These are phyloP conservation scores for Pachyseris speciosa DNA, from an alignment of 64 coral and sea anemone species.

Conservation along the genomic window DNA sequence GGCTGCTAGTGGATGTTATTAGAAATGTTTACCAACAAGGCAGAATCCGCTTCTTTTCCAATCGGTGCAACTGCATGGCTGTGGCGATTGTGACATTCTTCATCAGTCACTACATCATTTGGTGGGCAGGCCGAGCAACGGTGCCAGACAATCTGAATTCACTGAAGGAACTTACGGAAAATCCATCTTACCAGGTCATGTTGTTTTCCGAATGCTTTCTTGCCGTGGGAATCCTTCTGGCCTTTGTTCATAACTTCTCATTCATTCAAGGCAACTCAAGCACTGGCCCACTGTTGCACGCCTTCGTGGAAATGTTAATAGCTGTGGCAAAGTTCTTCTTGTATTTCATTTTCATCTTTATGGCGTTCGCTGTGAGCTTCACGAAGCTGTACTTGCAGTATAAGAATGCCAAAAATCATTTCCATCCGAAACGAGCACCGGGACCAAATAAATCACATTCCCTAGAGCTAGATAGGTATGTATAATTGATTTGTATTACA, in stretches of 20 bases:
- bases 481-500: neutral
- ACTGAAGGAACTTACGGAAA: neutral
- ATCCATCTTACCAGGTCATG: neutral
- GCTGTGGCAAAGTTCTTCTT: conserved; percentile 10
- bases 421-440: neutral
- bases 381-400: conserved; percentile 14
- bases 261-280: neutral
- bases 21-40: neutral
- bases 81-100: neutral
- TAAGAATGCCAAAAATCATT: neutral
- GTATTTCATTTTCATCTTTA: conserved; percentile 19
- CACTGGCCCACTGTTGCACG: conserved; percentile 2
- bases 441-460: neutral
- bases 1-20: neutral
- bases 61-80: neutral
- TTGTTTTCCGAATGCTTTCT: neutral
- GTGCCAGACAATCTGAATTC: neutral
- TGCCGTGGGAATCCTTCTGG: neutral
- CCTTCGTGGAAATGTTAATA: neutral
- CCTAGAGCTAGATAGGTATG: neutral
- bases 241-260: neutral
- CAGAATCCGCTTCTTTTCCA: conserved; percentile 12
- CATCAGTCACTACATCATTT: neutral
- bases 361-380: conserved; percentile 18
- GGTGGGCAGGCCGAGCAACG: neutral